Conservation (phyloP, 2,113 vertebrate genomes). For the Cynoglossus semilaevis region DNA sequence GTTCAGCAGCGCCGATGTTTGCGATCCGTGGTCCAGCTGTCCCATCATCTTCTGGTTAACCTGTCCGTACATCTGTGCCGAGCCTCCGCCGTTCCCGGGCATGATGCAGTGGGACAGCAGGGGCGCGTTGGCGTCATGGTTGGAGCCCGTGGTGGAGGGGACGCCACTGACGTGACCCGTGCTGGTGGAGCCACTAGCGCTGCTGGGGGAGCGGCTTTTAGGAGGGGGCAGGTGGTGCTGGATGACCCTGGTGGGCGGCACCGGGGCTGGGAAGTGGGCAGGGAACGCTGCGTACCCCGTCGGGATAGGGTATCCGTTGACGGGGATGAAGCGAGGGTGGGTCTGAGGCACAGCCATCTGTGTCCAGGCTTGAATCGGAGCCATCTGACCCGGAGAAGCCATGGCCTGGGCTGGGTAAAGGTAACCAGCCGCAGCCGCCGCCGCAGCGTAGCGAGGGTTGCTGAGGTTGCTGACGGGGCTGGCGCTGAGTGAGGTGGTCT, state of each 20-base stretch:
- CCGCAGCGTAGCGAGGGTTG: constrained; percentile 84
- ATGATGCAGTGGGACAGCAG: constrained; percentile 91
- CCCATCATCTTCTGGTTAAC: constrained; percentile 87
- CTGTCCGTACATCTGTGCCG: constrained; percentile 82
- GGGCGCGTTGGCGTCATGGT: constrained; percentile 96
- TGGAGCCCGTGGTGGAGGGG: constrained; percentile 95
- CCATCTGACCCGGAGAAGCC: constrained; percentile 82
- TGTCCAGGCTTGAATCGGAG: constrained; percentile 77
- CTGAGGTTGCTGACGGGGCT: constrained; percentile 97
- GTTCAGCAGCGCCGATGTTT: constrained; percentile 81
- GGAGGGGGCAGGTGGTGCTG: constrained; percentile 96
- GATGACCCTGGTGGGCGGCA: constrained; percentile 82
- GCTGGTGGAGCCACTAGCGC: constrained; percentile 96
- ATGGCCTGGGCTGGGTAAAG: constrained; percentile 88
- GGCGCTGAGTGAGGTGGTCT: constrained; percentile 96
- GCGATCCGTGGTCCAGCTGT: constrained; percentile 84
- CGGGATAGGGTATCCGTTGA: constrained; percentile 95
- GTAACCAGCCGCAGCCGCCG: constrained; percentile 81
- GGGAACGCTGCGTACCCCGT: constrained; percentile 94
- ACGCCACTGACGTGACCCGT: constrained; percentile 94
- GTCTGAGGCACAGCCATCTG: constrained; percentile 81
- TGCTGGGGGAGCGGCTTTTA: constrained; percentile 97
- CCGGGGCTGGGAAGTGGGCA: constrained; percentile 82
- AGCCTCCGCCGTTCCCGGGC: constrained; percentile 74
- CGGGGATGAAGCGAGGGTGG: constrained; percentile 91